Conservation (phyloP, 2,113 vertebrate genomes). For the Lucifuga dentata region DNA sequence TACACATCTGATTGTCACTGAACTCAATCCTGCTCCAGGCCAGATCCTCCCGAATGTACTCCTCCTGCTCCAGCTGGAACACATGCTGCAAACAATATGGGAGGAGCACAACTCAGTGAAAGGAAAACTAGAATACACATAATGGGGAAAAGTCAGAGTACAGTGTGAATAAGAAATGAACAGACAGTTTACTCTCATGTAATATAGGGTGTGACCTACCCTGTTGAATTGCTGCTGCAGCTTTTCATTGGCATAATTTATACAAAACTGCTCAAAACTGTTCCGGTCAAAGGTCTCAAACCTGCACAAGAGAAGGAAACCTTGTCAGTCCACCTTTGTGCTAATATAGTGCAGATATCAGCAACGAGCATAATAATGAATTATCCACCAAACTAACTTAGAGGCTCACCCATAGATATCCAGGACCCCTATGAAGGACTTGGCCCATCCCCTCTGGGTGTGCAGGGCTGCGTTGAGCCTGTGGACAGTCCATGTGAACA, state of each 20-base stretch:
- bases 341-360: background rate
- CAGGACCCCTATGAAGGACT: conserved; percentile 82
- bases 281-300: conserved; percentile 87
- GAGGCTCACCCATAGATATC: conserved; percentile 85
- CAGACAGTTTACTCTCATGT: no score
- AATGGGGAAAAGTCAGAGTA: no score
- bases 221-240: conserved; percentile 87
- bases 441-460: conserved; percentile 52
- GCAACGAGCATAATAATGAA: background rate
- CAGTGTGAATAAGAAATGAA: no score
- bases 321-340: background rate
- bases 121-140: no score
- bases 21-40: conserved; percentile 85
- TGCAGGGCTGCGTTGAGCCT: conserved; percentile 81
- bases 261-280: conserved; percentile 89
- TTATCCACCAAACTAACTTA: background rate
- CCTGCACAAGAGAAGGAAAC: conserved; percentile 61
- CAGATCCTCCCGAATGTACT: conserved; percentile 84
- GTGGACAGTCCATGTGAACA: conserved; percentile 83
- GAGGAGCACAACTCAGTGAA: no score
- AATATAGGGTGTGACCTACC: conserved; percentile 68
- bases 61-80: conserved; percentile 87
- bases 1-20: conserved; percentile 85
- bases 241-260: conserved; percentile 88
- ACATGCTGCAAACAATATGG: conserved; percentile 77